These are phyloP conservation scores for Cylas formicarius DNA, from an alignment of 1,140 invertebrate species.

Conservation along the genomic window DNA sequence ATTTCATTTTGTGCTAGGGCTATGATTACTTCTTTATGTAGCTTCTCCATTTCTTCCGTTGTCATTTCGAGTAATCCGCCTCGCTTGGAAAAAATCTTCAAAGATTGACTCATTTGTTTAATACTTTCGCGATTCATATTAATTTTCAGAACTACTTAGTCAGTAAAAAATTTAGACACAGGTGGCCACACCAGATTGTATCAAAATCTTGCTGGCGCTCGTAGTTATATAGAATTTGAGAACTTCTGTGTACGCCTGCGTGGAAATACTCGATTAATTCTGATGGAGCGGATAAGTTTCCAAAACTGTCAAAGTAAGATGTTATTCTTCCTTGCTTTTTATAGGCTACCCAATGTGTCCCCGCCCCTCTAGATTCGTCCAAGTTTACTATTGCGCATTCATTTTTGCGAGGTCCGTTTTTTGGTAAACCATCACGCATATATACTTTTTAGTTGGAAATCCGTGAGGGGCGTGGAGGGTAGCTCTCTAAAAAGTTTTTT, in stretches of 20 bases:
- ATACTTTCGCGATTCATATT: neutral
- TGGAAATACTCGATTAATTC: too few relatives aligned
- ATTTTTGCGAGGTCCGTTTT: slow-evolving; percentile 15
- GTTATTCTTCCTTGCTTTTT: slow-evolving; percentile 29
- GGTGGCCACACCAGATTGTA: too few relatives aligned
- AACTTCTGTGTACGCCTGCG: too few relatives aligned
- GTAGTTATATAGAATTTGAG: too few relatives aligned
- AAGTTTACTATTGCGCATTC: slow-evolving; percentile 39
- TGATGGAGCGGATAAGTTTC: slow-evolving; percentile 33
- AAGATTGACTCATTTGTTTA: neutral
- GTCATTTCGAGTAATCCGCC: too few relatives aligned
- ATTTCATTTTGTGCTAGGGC: too few relatives aligned
- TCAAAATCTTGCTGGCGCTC: too few relatives aligned
- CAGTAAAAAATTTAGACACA: too few relatives aligned
- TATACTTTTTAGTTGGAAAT: slow-evolving; percentile 34
- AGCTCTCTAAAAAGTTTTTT: slow-evolving; percentile 29
- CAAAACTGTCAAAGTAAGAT: slow-evolving; percentile 34
- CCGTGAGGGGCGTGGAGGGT: slow-evolving; percentile 25
- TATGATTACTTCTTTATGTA: neutral
- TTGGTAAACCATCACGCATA: slow-evolving; percentile 36
- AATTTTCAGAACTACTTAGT: too few relatives aligned
- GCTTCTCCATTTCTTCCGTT: neutral
- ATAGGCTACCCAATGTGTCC: slow-evolving; percentile 41
- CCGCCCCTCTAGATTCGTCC: slow-evolving; percentile 28
- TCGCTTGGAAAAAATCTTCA: too few relatives aligned